Evolutionary conservation across 2,888 invertebrate genomes (phyloP).

Genomic region (Patella caerulea): DNA sequence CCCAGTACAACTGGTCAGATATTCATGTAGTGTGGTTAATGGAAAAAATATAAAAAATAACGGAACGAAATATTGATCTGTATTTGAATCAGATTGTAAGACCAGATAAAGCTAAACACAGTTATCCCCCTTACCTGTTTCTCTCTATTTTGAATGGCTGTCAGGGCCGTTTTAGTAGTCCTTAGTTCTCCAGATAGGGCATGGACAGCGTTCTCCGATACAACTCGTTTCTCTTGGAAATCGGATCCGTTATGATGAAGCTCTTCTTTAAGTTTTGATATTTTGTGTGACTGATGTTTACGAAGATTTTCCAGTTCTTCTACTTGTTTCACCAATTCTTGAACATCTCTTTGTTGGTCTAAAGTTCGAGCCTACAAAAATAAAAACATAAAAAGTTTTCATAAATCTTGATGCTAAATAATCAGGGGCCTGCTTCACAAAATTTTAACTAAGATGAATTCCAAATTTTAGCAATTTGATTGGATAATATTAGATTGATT

Average conservation of each 20-base stretch:
- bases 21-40: too few species aligned
- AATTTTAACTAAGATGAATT: too few species aligned
- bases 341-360: conserved; percentile 67
- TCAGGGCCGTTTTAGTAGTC: conserved; percentile 67
- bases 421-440: too few species aligned
- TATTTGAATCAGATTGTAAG: too few species aligned
- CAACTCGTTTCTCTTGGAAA: conserved; percentile 55
- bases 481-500: too few species aligned
- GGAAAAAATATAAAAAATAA: too few species aligned
- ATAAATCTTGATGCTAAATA: too few species aligned
- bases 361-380: conserved; percentile 54
- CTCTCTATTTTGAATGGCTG: conserved; percentile 65
- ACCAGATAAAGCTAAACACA: too few species aligned
- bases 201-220: conserved; percentile 69
- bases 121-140: conserved; percentile 60
- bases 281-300: conserved; percentile 68
- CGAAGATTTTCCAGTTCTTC: conserved; percentile 68
- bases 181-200: conserved; percentile 69
- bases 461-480: too few species aligned
- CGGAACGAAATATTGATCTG: too few species aligned
- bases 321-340: conserved; percentile 62
- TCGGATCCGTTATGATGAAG: conserved; percentile 50
- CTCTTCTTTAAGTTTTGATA: conserved; percentile 61
- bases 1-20: too few species aligned
- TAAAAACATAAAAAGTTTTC: background rate